These are phyloP conservation scores for Rhogogaster chlorosoma DNA, from an alignment of 2,888 invertebrate species.

Conservation along the genomic window DNA sequence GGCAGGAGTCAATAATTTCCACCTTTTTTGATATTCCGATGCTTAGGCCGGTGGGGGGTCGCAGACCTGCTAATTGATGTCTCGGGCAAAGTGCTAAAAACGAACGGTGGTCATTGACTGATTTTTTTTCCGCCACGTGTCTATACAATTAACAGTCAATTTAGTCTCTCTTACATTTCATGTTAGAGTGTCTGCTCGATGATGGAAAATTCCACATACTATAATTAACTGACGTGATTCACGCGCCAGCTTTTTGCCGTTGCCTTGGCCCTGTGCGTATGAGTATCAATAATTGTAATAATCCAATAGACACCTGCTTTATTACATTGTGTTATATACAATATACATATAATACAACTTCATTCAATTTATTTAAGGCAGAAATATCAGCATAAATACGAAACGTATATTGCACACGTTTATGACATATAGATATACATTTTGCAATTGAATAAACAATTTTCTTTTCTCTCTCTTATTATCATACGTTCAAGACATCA, in stretches of 20 bases:
- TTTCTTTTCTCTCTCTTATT: not conserved
- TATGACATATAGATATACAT: not conserved
- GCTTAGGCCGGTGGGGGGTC: not conserved
- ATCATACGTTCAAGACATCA: not conserved
- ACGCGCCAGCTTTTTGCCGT: not conserved
- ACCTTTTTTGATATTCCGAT: not conserved
- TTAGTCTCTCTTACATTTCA: not conserved
- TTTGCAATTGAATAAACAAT: not conserved
- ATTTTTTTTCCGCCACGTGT: not conserved
- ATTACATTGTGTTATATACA: not conserved
- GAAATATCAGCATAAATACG: not conserved
- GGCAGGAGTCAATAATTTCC: not conserved
- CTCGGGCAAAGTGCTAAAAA: not conserved
- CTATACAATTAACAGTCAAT: not conserved
- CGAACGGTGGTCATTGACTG: conserved; percentile 15
- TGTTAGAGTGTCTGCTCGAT: not conserved
- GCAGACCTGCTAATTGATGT: not conserved
- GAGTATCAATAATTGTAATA: not conserved
- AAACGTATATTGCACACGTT: not conserved
- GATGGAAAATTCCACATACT: conserved; percentile 4
- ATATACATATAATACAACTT: not conserved
- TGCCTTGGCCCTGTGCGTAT: not conserved
- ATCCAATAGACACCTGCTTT: not conserved
- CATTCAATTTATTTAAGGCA: not conserved
- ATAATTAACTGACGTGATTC: not conserved